phyloP scores from a whole-genome alignment of 2,113 vertebrate species.

The Erythrocebus patas region DNA sequence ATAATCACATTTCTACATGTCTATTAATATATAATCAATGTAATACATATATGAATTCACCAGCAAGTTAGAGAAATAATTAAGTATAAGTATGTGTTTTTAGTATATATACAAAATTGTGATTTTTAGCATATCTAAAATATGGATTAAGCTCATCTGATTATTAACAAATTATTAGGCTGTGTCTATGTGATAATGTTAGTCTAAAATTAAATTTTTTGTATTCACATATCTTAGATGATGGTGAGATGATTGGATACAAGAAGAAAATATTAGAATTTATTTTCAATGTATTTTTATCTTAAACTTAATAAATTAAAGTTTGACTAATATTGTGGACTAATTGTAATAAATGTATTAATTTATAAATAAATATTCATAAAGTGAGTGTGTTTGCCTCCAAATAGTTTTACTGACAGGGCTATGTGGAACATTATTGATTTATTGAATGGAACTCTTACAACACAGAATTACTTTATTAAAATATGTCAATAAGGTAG shows the following conservation, averaged over 20 bases:
- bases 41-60: not conserved
- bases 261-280: not conserved
- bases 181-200: not conserved
- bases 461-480: not conserved
- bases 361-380: not conserved
- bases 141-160: not conserved
- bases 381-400: not conserved
- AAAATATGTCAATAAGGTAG: not conserved
- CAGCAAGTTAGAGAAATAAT: not conserved
- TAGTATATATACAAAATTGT: not conserved
- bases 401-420: not conserved
- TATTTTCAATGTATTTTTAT: not conserved
- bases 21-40: not conserved
- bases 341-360: not conserved
- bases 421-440: not conserved
- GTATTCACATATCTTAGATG: not conserved
- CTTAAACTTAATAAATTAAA: not conserved
- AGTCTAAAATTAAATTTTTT: not conserved
- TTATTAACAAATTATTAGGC: not conserved
- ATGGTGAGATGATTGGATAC: not conserved
- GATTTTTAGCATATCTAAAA: not conserved
- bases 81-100: not conserved
- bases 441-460: not conserved
- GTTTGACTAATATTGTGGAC: not conserved
- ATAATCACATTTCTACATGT: not conserved